These are phyloP conservation scores for Neosilurus mollespiculum DNA, from an alignment of 2,797 vertebrate genomes.

Conservation along the genomic window DNA sequence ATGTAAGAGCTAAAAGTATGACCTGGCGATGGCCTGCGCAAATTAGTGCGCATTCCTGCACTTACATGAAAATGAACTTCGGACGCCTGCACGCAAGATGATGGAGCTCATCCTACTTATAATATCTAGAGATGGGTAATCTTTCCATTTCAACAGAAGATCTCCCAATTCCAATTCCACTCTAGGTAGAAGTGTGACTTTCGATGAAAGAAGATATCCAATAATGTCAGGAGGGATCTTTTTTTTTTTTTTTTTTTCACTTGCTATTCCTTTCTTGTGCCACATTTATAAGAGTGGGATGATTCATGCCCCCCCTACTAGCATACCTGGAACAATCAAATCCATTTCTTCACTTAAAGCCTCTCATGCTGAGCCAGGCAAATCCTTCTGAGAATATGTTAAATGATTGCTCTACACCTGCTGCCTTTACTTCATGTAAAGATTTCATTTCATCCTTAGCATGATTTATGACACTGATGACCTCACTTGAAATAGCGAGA, in stretches of 20 bases:
- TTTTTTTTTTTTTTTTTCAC: conserved; percentile 28
- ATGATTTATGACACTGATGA: conserved; percentile 20
- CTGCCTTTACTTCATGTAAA: background rate
- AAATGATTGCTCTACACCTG: background rate
- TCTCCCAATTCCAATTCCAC: conserved; percentile 2
- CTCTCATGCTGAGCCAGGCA: conserved; percentile 54
- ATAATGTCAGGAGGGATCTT: conserved; percentile 27
- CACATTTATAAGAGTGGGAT: conserved; percentile 24
- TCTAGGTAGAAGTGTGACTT: conserved; percentile 18
- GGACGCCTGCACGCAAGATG: background rate
- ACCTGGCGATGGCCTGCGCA: background rate
- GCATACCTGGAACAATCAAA: conserved; percentile 22
- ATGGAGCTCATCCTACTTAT: background rate
- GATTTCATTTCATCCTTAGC: conserved; percentile 12
- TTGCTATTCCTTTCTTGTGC: conserved; percentile 33
- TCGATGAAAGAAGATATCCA: conserved; percentile 36
- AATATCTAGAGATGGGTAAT: background rate
- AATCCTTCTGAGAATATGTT: conserved; percentile 49
- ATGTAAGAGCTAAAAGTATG: background rate
- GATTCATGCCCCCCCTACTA: conserved; percentile 32
- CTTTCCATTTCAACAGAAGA: background rate
- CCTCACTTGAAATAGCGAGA: background rate
- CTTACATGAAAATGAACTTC: background rate
- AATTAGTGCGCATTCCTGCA: background rate
- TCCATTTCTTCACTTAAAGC: conserved; percentile 28